Evolutionary conservation across 2,113 vertebrate species (phyloP), one percentile per base, ranked within the genome.

Genomic region (Procavia capensis): DNA sequence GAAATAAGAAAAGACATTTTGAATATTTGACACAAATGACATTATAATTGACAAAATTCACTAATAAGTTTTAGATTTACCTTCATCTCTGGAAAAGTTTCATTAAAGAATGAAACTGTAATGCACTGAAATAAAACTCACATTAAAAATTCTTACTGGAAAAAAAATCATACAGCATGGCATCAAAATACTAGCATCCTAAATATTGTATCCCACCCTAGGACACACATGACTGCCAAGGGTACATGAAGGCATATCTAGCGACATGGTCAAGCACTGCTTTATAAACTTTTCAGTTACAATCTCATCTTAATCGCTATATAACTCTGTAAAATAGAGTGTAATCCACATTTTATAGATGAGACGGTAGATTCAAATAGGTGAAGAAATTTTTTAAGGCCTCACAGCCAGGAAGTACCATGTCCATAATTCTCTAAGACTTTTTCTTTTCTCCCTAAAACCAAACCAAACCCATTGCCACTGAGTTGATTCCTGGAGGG

Each of bases 1-100:
- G 68, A 90, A 92, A 96, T 45, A 97, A 54, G 94, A 85, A 96
- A 93, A 95, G 22, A 83, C 27, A 3, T 93, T 64, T 97, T 88
- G 96, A 74, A 39, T 54, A 50, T 41, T 72, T 76, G 22, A 1
- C 39, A 81, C 29, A 50, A 9, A 85, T 68, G 43, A 76, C 17
- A 85, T 25, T 34, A 9, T 2, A 96, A 47, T 10, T 64, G 36
- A 70, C 14, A 75, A 88, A 89, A 83, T n/a, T 2, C 85, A 16
- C 25, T 59, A 59, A 25, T 80, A 83, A 43, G 11, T 22, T 95
- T 75, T 57, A 80, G 63, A 59, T 91, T 80, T 92, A 25, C 75
- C 43, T 94, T 74, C 39, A 9, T 47, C 61, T 16, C 54, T 45
- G 84, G 7, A 22, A 79, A 96, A 45, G 31, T 83, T 90, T 61